Evolutionary conservation across 2,113 vertebrate genomes (phyloP).

Genomic region (Calypte anna): DNA sequence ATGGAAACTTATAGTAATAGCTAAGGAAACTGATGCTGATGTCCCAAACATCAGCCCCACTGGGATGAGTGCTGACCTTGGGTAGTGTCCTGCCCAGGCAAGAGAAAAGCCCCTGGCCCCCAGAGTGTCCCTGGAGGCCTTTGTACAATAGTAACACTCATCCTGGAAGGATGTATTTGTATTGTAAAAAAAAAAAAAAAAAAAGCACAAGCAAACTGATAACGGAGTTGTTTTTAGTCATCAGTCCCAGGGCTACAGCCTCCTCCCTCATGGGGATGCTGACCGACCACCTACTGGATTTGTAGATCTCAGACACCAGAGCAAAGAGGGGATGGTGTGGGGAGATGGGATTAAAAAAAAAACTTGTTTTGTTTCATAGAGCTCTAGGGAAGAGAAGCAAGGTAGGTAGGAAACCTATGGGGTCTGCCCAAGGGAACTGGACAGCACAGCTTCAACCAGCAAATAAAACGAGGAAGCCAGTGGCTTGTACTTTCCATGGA

Average conservation of each 20-base stretch:
- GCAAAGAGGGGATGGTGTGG: slow-evolving; percentile 5
- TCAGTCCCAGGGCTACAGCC: neutral
- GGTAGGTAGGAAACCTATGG: slow-evolving; percentile 28
- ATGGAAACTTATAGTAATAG: slow-evolving; percentile 65
- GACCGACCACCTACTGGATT: neutral
- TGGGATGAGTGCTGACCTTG: slow-evolving; percentile 46
- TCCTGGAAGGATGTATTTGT: slow-evolving; percentile 65
- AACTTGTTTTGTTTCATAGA: slow-evolving; percentile 30
- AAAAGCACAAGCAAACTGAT: slow-evolving; percentile 26
- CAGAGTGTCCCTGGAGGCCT: slow-evolving; percentile 32
- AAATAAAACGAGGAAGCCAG: slow-evolving; percentile 59
- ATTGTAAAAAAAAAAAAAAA: neutral
- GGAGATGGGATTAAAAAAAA: slow-evolving; percentile 25
- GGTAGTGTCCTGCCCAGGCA: slow-evolving; percentile 42
- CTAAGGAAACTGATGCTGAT: slow-evolving; percentile 43
- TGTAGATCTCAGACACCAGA: neutral
- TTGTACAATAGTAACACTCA: slow-evolving; percentile 65
- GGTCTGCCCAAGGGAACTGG: slow-evolving; percentile 45
- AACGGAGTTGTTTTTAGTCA: slow-evolving; percentile 37
- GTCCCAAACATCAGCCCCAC: slow-evolving; percentile 37
- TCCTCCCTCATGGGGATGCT: neutral
- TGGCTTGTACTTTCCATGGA: slow-evolving; percentile 69
- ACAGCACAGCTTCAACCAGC: slow-evolving; percentile 22
- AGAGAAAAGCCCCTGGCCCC: slow-evolving; percentile 52
- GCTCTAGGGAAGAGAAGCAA: slow-evolving; percentile 29